Base-by-base conservation (phyloP, 2,113 vertebrate genomes). In the Chinchilla lanigera region DNA sequence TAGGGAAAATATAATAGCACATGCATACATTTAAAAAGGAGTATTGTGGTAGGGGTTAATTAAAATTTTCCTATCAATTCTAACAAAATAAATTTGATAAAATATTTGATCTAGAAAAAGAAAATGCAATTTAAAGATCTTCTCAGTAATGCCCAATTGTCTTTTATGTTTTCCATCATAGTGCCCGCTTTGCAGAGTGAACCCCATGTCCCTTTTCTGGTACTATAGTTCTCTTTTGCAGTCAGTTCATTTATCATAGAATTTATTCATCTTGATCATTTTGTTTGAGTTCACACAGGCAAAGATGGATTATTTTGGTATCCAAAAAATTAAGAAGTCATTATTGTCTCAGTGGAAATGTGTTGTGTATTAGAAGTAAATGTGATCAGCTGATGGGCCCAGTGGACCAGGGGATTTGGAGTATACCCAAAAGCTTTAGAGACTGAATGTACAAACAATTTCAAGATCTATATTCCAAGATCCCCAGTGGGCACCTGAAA, bases 181-280 rank as follows among this genome's bases (percentile, higher is more conserved):
- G 30, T 56, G 6, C 63, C 33, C 28, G 9, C 7, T 82, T n/a
- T 61, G 35, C 54, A 63, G 60, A 95, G 30, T 75, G 52, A 28
- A 44, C 6, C 58, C 0, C 35, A 83, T 47, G n/a, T 89, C 96
- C 44, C 65, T 95, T 97, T 97, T 96, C 69, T 90, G 80, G 77
- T 0, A 0, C 30, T 80, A 26, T 33, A 87, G 8, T 78, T 97
- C n/a, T 90, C 41, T 96, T 98, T 71, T 97, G 80, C 41, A 96
- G 89, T 93, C 92, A 91, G 41, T 97, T 94, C 89, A 96, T 95
- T 96, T 97, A 85, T 80, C 81, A 96, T 71, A 95, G 77, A 44
- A 50, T 95, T 91, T 83, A 61, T 89, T 78, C 60, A 89, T 95
- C 96, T 93, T 47, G 41, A 61, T 97, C 93, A 94, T 83, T 95